Base-by-base conservation (phyloP, 2,113 vertebrate genomes). In the Perca schrenkii region DNA sequence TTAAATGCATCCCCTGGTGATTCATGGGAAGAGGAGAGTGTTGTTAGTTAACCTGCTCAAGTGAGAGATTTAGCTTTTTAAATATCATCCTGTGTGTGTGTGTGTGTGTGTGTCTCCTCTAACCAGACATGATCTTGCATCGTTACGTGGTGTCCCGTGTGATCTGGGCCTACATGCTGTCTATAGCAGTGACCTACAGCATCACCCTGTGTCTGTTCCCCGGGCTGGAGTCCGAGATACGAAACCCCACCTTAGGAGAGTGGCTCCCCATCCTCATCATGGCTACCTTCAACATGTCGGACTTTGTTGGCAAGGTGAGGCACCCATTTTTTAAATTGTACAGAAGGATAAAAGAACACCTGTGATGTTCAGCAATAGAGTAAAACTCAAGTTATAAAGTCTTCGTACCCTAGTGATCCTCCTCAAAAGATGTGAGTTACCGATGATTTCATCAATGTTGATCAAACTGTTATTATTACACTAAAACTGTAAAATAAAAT, bases 251-350 rank as follows among this genome's bases (percentile, higher is more conserved):
- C 0, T 92, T 99, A 40, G 98, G 97, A 22, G 98, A 99, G 54
- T 99, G 98, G 98, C 95, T 99, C 52, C 98, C 98, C 80, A 99
- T 99, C 83, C 96, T 99, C 82, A 96, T 99, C 95, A 99, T 99
- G 98, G 98, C 98, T n/a, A 96, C 98, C 66, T 99, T 99, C 95
- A 99, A 99, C 95, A 97, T 99, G 89, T 97, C 98, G 0, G 98
- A 99, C 92, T 99, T 99, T 4, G 97, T 99, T 0, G 98, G 98
- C 90, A 99, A 99, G 97, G 98, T 98, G 91, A 93, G 72, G 10
- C 0, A 2, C 57, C 11, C 14, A 1, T 63, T 19, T 8, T 31
- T 28, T 57, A 1, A 56, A 56, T 13, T 52, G 54, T 19, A 19
- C 19, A 52, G 50, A 52, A 52, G 17, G 50, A 21, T 10, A 11